Evolutionary conservation across 2,888 invertebrate species (phyloP), one percentile per base, ranked within the genome.

Genomic region (Antheraea yamamai): DNA sequence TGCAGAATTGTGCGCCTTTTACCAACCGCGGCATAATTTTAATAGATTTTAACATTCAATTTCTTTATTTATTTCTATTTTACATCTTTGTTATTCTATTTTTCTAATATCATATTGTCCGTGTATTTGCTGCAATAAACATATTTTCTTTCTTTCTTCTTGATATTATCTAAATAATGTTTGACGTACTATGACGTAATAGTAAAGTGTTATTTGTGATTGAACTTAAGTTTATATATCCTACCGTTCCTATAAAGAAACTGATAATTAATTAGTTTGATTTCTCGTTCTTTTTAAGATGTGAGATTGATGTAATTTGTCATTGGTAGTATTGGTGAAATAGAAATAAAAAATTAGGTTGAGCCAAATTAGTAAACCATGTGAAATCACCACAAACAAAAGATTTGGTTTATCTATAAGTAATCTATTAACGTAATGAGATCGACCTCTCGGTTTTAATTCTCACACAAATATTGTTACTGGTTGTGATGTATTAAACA

Each of bases 401-500:
- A 74, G 72, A 68, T 74, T 61, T 72, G 66, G 68, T 75, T 74
- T 68, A 76, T 71, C 66, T 77, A 30, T 30, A 47, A 47, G 47
- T 47, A 30, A 68, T 39, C 51, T 74, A 30, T 82, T 85, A 84
- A 83, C 81, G 81, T 84, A 87, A 89, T 88, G 83, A 88, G 88
- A 86, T 91, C 89, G 89, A 84, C 85, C 86, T 89, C 84, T 79
- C 78, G 76, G 77, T 79, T 80, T 82, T 85, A 84, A 87, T 88
- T 88, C 90, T 88, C 90, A 89, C 88, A 90, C 84, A 85, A 85
- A 86, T 89, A 92, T 30, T 92, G n/a, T 61, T 8, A 64, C 30
- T 30, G 26, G 26, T 61, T 61, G 61, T 93, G 92, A 92, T 93
- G 86, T 82, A 85, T 83, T 86, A 88, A 91, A 94, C 92, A 94